Base-by-base conservation (phyloP, 2,888 invertebrate genomes). In the Listrodromus nycthemerus region DNA sequence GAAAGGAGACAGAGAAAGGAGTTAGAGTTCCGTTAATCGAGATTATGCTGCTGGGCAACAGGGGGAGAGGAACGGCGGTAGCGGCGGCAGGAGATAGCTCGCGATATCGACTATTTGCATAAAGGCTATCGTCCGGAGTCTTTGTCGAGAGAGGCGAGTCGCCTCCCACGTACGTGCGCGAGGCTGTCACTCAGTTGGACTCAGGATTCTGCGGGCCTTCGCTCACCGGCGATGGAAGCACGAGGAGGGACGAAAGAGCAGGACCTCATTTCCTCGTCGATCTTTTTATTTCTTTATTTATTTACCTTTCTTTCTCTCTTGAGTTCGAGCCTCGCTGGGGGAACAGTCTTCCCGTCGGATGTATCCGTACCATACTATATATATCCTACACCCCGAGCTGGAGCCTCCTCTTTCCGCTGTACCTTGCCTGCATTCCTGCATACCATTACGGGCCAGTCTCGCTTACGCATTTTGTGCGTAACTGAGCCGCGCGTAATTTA, bases 381-480 rank as follows among this genome's bases (percentile, higher is more conserved):
- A 76, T 65, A 76, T 41, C 84, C 89, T 91, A 88, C 90, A 89
- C 90, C 90, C 92, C 88, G 89, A 50, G 65, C 63, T 65, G 66
- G 63, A 75, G 74, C 70, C 79, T 89, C 88, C 88, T 89, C 80
- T 80, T 89, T 87, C 88, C 89, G 87, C 86, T 88, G 88, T 88
- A 86, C 86, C 89, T 89, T 89, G 88, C 89, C 90, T 85, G 89
- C 92, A 93, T 93, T 93, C 92, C 93, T 93, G 93, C 93, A 93
- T 93, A 89, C 89, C 87, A 93, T 93, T 93, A 93, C 83, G 65
- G 87, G 88, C 83, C 71, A 77, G 86, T 76, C 87, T 89, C 86
- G 89, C 89, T 91, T 92, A 88, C 90, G 90, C 88, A 87, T 89
- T 91, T 90, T 85, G 86, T 90, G 87, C 88, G 89, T 89, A 89